phyloP scores from a whole-genome alignment of 2,113 vertebrate genomes.

The Hydrolagus affinis region DNA sequence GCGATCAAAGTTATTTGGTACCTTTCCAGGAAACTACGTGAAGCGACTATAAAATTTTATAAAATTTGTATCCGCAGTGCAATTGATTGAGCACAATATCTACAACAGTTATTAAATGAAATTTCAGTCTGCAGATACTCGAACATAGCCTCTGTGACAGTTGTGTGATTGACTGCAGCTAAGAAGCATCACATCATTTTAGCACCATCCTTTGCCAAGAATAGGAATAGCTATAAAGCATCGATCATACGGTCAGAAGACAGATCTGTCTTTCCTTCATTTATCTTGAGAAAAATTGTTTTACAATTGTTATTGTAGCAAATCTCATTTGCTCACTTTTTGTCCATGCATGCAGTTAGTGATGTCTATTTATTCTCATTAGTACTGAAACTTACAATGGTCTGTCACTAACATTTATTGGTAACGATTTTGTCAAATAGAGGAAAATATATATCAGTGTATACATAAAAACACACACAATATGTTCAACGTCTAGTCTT shows the following conservation, averaged over 20 bases:
- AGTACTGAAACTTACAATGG: neutral
- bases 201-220: neutral
- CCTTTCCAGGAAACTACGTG: conserved; percentile 98
- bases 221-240: neutral
- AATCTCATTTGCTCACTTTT: conserved; percentile 12
- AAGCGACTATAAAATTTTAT: conserved; percentile 79
- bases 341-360: neutral
- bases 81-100: conserved; percentile 58
- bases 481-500: neutral
- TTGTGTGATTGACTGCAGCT: conserved; percentile 18
- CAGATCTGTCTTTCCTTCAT: neutral
- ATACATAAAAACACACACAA: neutral
- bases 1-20: conserved; percentile 93
- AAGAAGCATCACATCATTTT: conserved; percentile 13
- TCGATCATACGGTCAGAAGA: neutral
- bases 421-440: neutral
- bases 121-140: conserved; percentile 18
- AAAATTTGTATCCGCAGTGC: conserved; percentile 45
- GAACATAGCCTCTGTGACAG: conserved; percentile 11
- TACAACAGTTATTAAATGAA: conserved; percentile 36
- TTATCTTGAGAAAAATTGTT: neutral
- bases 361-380: conserved; percentile 21
- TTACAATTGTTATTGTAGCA: neutral
- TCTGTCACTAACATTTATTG: conserved; percentile 13
- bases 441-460: neutral